These are phyloP conservation scores for Autographa gamma DNA, from an alignment of 2,888 invertebrate species.

Conservation along the genomic window DNA sequence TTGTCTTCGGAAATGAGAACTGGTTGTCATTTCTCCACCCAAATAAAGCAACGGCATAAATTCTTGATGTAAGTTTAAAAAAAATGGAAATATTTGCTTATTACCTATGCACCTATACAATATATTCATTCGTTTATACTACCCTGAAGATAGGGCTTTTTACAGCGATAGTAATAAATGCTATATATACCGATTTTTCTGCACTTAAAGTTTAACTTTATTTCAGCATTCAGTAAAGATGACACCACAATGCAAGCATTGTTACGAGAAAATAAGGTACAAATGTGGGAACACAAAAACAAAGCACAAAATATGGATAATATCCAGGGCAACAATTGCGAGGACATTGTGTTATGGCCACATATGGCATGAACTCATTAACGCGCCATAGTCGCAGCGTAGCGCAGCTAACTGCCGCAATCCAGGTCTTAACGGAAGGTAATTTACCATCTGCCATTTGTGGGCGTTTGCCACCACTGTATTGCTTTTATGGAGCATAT, in stretches of 20 bases:
- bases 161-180: background rate
- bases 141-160: background rate
- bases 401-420: slow-evolving; percentile 73
- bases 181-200: background rate
- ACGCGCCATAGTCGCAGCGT: slow-evolving; percentile 68
- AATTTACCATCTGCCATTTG: slow-evolving; percentile 78
- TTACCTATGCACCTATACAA: no score
- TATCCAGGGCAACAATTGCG: slow-evolving; percentile 68
- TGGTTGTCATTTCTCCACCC: background rate
- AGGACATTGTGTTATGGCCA: slow-evolving; percentile 69
- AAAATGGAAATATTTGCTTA: background rate
- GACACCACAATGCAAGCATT: slow-evolving; percentile 12
- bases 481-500: slow-evolving; percentile 58
- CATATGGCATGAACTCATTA: slow-evolving; percentile 79
- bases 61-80: background rate
- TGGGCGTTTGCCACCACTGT: slow-evolving; percentile 60
- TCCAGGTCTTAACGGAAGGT: slow-evolving; percentile 82
- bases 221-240: slow-evolving; percentile 6
- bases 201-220: slow-evolving; percentile 6
- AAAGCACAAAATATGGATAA: slow-evolving; percentile 56
- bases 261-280: slow-evolving; percentile 19
- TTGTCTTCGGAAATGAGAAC: background rate
- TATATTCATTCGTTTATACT: background rate
- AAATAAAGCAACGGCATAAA: background rate
- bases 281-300: slow-evolving; percentile 45